Percentiles rank a stretch among this genome's conserved stretches.
phyloP scores from a whole-genome alignment of 2,113 vertebrate genomes.

The Orycteropus afer region DNA sequence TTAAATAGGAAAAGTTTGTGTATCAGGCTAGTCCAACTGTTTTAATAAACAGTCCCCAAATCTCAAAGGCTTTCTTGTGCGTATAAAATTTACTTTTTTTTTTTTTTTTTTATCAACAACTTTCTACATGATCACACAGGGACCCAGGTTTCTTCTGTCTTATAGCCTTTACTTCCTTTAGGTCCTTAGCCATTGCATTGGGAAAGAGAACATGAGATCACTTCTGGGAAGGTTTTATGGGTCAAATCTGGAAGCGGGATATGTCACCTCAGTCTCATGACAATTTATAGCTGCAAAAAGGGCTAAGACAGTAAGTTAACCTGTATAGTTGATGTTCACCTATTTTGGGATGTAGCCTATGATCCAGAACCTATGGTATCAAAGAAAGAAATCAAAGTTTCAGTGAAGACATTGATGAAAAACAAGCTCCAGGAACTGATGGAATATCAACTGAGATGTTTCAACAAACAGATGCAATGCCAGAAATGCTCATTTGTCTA shows the following conservation, averaged over 20 bases:
- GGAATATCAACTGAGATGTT: too few relatives aligned
- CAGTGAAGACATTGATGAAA: background rate
- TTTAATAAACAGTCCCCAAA: background rate
- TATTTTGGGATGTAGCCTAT: background rate
- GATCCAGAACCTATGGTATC: background rate
- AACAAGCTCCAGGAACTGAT: too few relatives aligned
- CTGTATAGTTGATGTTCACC: background rate
- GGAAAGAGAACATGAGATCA: background rate
- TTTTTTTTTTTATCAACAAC: background rate
- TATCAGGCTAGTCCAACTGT: background rate
- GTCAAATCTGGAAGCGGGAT: background rate
- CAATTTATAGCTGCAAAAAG: background rate
- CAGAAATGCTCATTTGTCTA: too few relatives aligned
- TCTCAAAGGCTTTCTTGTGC: background rate
- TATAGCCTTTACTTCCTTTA: background rate
- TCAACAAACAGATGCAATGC: too few relatives aligned
- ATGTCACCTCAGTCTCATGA: background rate
- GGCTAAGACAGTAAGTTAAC: background rate
- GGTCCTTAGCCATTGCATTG: background rate
- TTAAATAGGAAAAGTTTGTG: slow-evolving; percentile 22
- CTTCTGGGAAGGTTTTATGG: background rate
- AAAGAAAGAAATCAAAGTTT: too few relatives aligned
- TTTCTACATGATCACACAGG: background rate
- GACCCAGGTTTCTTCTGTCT: background rate
- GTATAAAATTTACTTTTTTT: background rate